Evolutionary conservation across 2,888 invertebrate genomes (phyloP).

Genomic region (Tridacna crocea): DNA sequence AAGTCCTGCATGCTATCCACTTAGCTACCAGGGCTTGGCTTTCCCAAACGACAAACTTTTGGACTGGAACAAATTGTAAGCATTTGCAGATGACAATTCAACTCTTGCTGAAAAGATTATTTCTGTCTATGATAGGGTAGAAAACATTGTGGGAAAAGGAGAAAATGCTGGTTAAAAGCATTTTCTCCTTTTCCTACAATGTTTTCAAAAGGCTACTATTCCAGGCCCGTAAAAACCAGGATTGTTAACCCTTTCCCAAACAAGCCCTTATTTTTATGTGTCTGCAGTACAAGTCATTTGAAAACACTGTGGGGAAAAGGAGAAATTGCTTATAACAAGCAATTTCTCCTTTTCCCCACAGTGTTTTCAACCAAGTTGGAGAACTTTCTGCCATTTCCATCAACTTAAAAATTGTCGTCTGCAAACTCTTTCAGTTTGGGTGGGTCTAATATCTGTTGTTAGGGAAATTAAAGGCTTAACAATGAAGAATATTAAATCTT

Average conservation of each 20-base stretch:
- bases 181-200: neutral
- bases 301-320: neutral
- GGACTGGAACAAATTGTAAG: neutral
- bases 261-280: neutral
- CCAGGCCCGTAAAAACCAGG: neutral
- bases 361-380: neutral
- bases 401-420: neutral
- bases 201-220: neutral
- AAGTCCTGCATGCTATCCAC: too few species aligned
- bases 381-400: too few species aligned
- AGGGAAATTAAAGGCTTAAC: too few species aligned
- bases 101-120: neutral
- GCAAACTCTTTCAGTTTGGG: neutral
- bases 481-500: too few species aligned
- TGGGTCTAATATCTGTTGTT: neutral
- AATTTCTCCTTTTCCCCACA: neutral
- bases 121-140: neutral
- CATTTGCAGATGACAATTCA: neutral
- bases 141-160: conserved; percentile 2
- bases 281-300: neutral
- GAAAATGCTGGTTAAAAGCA: neutral
- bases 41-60: neutral
- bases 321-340: neutral
- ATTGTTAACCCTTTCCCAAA: too few species aligned
- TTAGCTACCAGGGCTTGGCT: too few species aligned